These are phyloP conservation scores for Megaceryle alcyon DNA, from an alignment of 2,797 vertebrate genomes.

Conservation along the genomic window DNA sequence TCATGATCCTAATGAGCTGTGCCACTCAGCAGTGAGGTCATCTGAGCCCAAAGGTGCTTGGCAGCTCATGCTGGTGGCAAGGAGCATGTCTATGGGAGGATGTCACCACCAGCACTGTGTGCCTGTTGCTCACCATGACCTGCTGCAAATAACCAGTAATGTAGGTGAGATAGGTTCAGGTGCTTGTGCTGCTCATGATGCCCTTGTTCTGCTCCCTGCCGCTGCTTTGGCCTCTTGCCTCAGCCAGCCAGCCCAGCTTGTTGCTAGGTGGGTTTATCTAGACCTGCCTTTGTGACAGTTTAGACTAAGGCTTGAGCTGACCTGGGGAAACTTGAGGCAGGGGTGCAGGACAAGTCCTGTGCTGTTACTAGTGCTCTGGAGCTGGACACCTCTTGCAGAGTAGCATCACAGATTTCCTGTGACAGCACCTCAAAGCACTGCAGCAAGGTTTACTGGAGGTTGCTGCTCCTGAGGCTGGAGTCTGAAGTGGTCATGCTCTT, in stretches of 20 bases:
- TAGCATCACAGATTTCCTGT: neutral
- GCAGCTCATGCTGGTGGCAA: neutral
- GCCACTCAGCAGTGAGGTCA: neutral
- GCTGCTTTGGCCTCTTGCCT: neutral
- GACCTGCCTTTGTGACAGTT: neutral
- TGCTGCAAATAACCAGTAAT: fast-evolving
- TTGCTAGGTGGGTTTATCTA: neutral
- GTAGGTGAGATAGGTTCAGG: neutral
- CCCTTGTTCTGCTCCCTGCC: neutral
- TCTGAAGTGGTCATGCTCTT: neutral
- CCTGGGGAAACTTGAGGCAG: neutral
- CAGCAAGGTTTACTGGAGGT: neutral
- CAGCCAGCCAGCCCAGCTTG: neutral
- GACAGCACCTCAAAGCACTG: neutral
- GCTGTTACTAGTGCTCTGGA: neutral
- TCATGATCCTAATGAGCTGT: neutral
- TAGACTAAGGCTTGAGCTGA: neutral
- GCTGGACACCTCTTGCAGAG: too few relatives aligned
- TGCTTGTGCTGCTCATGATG: neutral
- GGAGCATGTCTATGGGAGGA: neutral
- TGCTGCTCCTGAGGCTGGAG: neutral
- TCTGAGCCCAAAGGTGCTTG: neutral
- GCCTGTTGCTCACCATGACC: neutral
- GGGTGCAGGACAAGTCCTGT: neutral
- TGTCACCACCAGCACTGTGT: neutral